Evolutionary conservation across 1,140 invertebrate genomes (phyloP).

Genomic region (Samia ricini): DNA sequence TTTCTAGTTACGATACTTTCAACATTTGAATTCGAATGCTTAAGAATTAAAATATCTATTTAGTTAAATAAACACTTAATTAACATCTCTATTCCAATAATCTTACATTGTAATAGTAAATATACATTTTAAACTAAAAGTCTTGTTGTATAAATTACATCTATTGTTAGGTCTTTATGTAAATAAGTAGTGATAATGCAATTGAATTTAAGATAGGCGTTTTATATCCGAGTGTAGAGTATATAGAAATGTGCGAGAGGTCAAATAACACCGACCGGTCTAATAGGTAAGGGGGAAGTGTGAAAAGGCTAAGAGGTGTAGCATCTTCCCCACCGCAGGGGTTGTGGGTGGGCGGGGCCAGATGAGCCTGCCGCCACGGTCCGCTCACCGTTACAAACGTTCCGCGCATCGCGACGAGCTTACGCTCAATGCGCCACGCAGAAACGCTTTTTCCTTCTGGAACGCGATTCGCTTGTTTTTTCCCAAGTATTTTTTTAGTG

Average conservation of each 20-base stretch:
- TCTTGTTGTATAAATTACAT: neutral
- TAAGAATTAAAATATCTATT: neutral
- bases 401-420: slow-evolving; percentile 57
- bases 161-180: neutral
- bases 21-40: too few relatives aligned
- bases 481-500: slow-evolving; percentile 8
- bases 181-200: neutral
- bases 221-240: neutral
- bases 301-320: slow-evolving; percentile 71
- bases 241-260: slow-evolving; percentile 10
- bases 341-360: slow-evolving; percentile 53
- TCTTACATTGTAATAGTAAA: neutral
- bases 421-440: slow-evolving; percentile 38
- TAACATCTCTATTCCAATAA: neutral
- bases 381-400: slow-evolving; percentile 57
- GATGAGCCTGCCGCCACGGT: slow-evolving; percentile 33
- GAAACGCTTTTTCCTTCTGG: slow-evolving; percentile 21
- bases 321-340: slow-evolving; percentile 56
- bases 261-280: slow-evolving; percentile 37
- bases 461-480: slow-evolving; percentile 6
- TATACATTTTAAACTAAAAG: neutral
- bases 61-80: neutral
- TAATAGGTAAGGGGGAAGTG: slow-evolving; percentile 68
- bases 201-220: neutral
- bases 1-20: too few relatives aligned